phyloP scores from a whole-genome alignment of 2,113 vertebrate genomes.

The Orientallactaga bullata region DNA sequence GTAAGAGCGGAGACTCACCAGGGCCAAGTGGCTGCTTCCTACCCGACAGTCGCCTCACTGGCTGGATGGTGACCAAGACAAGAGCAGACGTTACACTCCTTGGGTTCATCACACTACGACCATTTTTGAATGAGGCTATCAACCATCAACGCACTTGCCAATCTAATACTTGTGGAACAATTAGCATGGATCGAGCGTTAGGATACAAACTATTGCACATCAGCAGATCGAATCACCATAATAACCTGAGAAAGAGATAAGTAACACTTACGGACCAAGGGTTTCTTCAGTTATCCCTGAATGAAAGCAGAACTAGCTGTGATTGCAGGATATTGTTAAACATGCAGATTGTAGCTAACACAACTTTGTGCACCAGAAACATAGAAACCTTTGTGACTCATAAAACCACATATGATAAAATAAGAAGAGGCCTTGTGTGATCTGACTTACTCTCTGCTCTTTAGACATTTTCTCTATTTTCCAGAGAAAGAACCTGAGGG shows the following conservation, averaged over 20 bases:
- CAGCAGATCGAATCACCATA: background rate
- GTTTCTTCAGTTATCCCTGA: background rate
- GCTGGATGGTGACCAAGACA: no score
- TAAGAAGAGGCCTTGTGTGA: background rate
- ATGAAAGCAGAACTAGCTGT: background rate
- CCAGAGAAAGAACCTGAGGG: conserved; percentile 20
- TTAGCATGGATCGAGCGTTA: background rate
- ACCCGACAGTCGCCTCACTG: no score
- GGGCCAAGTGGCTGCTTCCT: no score
- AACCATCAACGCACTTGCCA: background rate
- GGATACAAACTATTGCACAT: background rate
- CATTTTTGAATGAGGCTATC: no score
- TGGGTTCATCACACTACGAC: no score
- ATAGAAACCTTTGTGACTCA: background rate
- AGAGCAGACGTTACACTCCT: no score
- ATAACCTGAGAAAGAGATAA: background rate
- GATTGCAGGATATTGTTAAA: background rate
- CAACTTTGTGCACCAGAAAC: background rate
- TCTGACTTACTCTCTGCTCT: conserved; percentile 41
- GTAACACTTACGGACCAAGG: background rate
- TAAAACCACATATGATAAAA: background rate
- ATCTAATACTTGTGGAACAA: background rate
- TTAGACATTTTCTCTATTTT: conserved; percentile 27
- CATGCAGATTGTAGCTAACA: background rate
- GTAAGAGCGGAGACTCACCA: no score